A percentile compares a stretch with the other conserved stretches of the same genome.
phyloP scores from a whole-genome alignment of 1,140 invertebrate genomes.

The Mizuhopecten yessoensis region DNA sequence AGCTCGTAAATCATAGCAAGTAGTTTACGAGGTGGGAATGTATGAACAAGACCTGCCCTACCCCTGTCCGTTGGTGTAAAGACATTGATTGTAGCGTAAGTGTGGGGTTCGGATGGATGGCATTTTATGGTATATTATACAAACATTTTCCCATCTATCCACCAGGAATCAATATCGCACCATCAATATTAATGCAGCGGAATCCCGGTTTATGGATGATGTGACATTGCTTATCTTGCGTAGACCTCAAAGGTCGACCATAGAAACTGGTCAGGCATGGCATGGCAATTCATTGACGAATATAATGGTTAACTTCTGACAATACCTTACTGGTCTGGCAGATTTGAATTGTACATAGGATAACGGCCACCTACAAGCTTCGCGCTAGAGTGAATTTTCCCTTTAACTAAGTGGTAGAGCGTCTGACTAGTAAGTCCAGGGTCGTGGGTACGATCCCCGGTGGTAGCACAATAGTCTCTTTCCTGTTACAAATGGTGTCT shows the following conservation, averaged over 20 bases:
- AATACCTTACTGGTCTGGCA: neutral
- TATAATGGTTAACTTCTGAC: neutral
- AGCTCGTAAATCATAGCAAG: too few species aligned
- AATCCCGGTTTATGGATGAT: neutral
- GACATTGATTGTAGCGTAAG: too few species aligned
- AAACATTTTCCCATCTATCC: neutral
- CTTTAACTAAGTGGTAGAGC: too few species aligned
- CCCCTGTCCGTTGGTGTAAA: too few species aligned
- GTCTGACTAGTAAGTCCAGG: too few species aligned
- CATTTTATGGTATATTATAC: conserved; percentile 18
- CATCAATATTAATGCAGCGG: neutral
- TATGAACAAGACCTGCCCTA: too few species aligned
- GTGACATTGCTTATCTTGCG: neutral
- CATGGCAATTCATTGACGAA: neutral
- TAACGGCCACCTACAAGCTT: too few species aligned
- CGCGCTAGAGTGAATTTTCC: too few species aligned
- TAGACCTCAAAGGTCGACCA: neutral
- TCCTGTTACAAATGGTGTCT: too few species aligned
- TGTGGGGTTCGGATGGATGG: neutral
- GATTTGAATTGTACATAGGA: neutral
- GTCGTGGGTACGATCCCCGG: too few species aligned
- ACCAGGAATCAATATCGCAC: neutral
- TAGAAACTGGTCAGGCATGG: neutral
- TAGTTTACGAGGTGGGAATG: too few species aligned
- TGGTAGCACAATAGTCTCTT: too few species aligned